Conservation (phyloP, 1,140 invertebrate genomes). For the Pogonus chalceus region DNA sequence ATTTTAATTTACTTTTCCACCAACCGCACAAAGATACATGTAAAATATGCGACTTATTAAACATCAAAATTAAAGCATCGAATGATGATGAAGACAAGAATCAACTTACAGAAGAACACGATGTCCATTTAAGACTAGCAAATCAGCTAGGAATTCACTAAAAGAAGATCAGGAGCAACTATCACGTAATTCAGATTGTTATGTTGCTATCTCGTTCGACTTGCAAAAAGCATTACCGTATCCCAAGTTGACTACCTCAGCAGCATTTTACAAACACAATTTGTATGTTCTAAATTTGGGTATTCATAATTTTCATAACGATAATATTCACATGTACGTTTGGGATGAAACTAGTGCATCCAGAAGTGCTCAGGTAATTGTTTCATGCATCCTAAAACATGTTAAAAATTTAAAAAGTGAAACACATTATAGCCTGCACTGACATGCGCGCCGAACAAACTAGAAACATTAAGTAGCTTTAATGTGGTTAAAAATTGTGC, state of each 20-base stretch:
- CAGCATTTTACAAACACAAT: conserved; percentile 24
- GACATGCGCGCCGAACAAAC: not conserved
- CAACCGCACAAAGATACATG: conserved; percentile 21
- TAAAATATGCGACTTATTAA: conserved; percentile 19
- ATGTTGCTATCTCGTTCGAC: conserved; percentile 20
- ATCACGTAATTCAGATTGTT: conserved; percentile 18
- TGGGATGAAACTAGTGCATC: conserved; percentile 14
- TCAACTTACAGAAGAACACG: conserved; percentile 19
- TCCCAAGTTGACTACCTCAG: conserved; percentile 19
- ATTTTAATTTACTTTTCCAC: conserved; percentile 24
- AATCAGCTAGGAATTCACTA: too few species aligned
- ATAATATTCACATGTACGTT: too few species aligned
- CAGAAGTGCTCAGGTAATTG: conserved; percentile 12
- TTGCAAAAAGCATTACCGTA: too few species aligned
- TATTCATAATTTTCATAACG: conserved; percentile 14
- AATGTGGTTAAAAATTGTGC: not conserved
- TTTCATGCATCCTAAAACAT: conserved; percentile 14
- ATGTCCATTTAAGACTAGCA: conserved; percentile 20
- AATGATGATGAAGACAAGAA: conserved; percentile 20
- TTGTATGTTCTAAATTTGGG: conserved; percentile 18
- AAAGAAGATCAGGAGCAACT: too few species aligned
- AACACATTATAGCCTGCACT: not conserved
- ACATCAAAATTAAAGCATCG: conserved; percentile 22
- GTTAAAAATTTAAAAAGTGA: not conserved
- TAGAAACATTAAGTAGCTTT: not conserved